Conservation (phyloP, 2,113 vertebrate genomes). For the Elachura formosa region DNA sequence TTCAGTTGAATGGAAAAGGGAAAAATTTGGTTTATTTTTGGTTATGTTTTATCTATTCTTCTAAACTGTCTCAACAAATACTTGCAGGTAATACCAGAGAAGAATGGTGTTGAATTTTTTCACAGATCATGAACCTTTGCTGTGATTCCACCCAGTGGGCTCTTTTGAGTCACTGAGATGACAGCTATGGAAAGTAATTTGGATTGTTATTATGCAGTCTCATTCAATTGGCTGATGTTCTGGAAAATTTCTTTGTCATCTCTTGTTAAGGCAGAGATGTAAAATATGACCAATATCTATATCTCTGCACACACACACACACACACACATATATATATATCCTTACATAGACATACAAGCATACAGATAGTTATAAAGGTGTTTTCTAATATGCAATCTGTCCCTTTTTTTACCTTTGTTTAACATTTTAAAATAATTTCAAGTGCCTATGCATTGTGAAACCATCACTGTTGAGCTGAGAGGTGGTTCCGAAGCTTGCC, state of each 20-base stretch:
- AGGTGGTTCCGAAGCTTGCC: not conserved
- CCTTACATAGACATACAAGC: not conserved
- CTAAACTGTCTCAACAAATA: not conserved
- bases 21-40: accelerated
- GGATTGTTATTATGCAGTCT: not conserved
- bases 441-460: not conserved
- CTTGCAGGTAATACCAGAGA: not conserved
- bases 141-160: not conserved
- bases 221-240: not conserved
- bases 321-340: too few relatives aligned
- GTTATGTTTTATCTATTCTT: not conserved
- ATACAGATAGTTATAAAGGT: not conserved
- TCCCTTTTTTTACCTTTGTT: not conserved
- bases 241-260: not conserved
- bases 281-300: not conserved
- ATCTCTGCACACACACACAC: accelerated
- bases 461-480: accelerated
- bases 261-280: not conserved
- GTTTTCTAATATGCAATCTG: not conserved
- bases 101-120: not conserved
- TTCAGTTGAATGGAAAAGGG: not conserved
- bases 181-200: not conserved
- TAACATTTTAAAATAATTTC: not conserved
- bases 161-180: not conserved
- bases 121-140: not conserved